Percentiles rank a stretch among this genome's conserved stretches.
Conservation (phyloP, 2,888 invertebrate genomes). For the Cynaeus angustus region DNA sequence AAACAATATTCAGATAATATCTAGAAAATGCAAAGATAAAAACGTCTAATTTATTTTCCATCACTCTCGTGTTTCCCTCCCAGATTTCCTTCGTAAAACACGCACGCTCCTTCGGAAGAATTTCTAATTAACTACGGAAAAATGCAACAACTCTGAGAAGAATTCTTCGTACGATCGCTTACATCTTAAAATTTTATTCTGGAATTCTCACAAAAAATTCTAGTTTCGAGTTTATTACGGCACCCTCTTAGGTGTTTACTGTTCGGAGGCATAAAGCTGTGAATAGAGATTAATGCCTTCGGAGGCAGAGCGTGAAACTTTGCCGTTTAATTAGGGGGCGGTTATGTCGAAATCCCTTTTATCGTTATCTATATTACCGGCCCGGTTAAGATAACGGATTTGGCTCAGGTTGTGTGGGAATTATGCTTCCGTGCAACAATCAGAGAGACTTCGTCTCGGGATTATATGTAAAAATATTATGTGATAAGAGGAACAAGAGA, state of each 20-base stretch:
- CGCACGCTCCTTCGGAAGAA: slow-evolving; percentile 15
- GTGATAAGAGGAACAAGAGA: slow-evolving; percentile 44
- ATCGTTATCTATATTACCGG: slow-evolving; percentile 58
- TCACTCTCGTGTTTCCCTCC: background rate
- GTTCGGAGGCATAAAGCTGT: slow-evolving; percentile 45
- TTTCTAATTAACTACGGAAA: slow-evolving; percentile 39
- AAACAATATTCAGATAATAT: no score
- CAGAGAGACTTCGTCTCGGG: background rate
- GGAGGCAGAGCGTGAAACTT: slow-evolving; percentile 54
- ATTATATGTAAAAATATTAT: slow-evolving; percentile 37
- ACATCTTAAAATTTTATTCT: slow-evolving; percentile 24
- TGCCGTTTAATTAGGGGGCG: slow-evolving; percentile 58
- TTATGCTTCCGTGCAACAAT: background rate
- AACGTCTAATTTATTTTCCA: no score
- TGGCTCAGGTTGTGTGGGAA: no score
- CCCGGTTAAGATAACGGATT: slow-evolving; percentile 54
- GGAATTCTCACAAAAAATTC: slow-evolving; percentile 21
- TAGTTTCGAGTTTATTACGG: slow-evolving; percentile 21
- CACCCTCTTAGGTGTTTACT: slow-evolving; percentile 23
- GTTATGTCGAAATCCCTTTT: slow-evolving; percentile 58
- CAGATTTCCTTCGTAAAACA: background rate
- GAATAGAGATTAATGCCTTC: slow-evolving; percentile 58
- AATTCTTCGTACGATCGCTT: slow-evolving; percentile 26
- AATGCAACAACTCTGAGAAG: slow-evolving; percentile 32
- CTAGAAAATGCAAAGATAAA: no score